Conservation (phyloP, 2,888 invertebrate species). For the Lottia gigantea region DNA sequence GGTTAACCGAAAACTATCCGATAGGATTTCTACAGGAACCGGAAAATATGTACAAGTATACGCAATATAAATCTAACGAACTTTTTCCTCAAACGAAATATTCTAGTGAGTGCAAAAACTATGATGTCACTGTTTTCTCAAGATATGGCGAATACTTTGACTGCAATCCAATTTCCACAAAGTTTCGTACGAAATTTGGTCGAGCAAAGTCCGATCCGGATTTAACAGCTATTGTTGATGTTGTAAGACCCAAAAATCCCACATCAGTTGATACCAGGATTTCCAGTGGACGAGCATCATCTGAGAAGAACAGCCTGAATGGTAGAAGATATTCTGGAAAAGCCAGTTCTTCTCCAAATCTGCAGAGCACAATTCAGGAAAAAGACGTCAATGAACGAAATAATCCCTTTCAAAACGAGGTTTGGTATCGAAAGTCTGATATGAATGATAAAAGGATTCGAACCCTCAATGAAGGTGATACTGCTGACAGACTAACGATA, state of each 20-base stretch:
- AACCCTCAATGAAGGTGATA: background rate
- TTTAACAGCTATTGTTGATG: background rate
- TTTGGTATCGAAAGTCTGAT: background rate
- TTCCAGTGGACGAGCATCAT: background rate
- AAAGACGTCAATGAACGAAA: background rate
- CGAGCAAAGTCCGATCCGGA: background rate
- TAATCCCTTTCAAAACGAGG: background rate
- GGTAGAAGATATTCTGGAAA: background rate
- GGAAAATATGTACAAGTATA: background rate
- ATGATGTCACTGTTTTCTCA: background rate
- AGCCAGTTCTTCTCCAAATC: background rate
- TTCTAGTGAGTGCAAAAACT: background rate
- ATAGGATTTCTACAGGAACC: background rate
- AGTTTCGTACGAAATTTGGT: background rate
- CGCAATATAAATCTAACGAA: background rate
- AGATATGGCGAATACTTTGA: slow-evolving; percentile 5
- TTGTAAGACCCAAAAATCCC: background rate
- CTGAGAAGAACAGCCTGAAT: background rate
- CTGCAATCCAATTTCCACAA: background rate
- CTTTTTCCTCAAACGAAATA: background rate
- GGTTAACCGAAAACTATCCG: background rate
- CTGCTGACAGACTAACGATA: background rate
- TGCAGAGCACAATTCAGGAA: background rate
- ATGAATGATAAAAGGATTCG: background rate
- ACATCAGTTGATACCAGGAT: background rate